Base-by-base conservation (phyloP, 1,140 invertebrate genomes). In the Pogonognathellus flavescens region DNA sequence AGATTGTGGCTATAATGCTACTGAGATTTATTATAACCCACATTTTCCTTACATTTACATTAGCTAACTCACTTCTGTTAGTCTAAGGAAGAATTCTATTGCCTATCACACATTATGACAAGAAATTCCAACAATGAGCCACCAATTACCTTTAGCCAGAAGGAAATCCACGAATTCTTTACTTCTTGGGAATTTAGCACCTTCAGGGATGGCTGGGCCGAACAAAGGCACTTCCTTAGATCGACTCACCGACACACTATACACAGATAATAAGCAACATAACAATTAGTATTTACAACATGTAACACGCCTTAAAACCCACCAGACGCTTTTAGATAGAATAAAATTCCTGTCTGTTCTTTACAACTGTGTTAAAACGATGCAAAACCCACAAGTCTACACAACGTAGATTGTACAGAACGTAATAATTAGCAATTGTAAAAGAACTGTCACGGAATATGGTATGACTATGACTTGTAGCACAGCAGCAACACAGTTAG, bases 221-320 rank as follows among this genome's bases (percentile, higher is more conserved):
- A 99, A 99, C 72, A 97, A 93, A 85, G 97, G 96, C 66, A 99
- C 97, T 92, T 98, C 97, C 92, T 97, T 98, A 80, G 97, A 98
- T 88, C 98, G 93, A 86, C 95, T 96, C 0, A 99, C 96, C 52
- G 97, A 95, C 88, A 99, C 94, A 90, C 95, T 96, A 89, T 16
- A 89, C 88, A 88, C n/a, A 83, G n/a, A 49, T 14, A 84, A 85
- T 31, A 83, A 85, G 60, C 80, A 66, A 66, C 14, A 31, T 50
- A 31, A 31, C 16, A 76, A 49, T 76, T 41, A 76, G 31, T 76
- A 76, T 76, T 41, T 41, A 41, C 31, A 41, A 41, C 31, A 41
- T 41, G 31, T 41, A 41, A 41, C 31, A 76, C 14, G 31, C 16
- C 31, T 49, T 76, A 76, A 76, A 76, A 49, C 70, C 41, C 13